These are phyloP conservation scores for Proales similis DNA, from an alignment of 1,140 invertebrate genomes.

Conservation along the genomic window DNA sequence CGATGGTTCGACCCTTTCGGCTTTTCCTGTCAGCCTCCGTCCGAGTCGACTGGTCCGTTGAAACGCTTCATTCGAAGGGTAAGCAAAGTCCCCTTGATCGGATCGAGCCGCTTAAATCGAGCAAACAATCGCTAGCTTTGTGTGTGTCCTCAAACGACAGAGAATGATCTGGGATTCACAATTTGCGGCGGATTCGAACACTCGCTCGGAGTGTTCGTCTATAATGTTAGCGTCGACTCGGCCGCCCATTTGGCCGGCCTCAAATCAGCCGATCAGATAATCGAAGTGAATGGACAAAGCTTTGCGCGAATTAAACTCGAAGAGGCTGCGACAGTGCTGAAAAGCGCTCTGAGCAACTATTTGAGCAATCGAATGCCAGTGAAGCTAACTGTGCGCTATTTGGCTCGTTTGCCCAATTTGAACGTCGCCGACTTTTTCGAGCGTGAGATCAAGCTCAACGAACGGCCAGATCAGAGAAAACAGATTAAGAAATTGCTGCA, in stretches of 20 bases:
- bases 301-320: conserved; percentile 26
- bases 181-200: conserved; percentile 35
- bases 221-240: conserved; percentile 12
- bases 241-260: conserved; percentile 9
- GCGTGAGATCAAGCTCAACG: too few species aligned
- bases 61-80: conserved; percentile 18
- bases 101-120: neutral
- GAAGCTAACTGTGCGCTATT: conserved; percentile 20
- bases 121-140: neutral
- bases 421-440: too few species aligned
- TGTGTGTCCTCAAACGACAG: neutral
- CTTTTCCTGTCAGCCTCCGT: neutral
- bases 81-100: neutral
- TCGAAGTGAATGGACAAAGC: conserved; percentile 31
- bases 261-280: conserved; percentile 31
- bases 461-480: too few species aligned
- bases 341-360: conserved; percentile 21
- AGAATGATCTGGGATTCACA: conserved; percentile 31
- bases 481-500: too few species aligned
- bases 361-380: conserved; percentile 13
- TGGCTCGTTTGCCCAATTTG: conserved; percentile 16
- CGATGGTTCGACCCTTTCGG: conserved; percentile 32
- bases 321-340: conserved; percentile 14
- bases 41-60: conserved; percentile 9
- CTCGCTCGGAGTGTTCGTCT: conserved; percentile 23